Evolutionary conservation across 2,888 invertebrate genomes (phyloP).

Genomic region (Tortrix viridana): DNA sequence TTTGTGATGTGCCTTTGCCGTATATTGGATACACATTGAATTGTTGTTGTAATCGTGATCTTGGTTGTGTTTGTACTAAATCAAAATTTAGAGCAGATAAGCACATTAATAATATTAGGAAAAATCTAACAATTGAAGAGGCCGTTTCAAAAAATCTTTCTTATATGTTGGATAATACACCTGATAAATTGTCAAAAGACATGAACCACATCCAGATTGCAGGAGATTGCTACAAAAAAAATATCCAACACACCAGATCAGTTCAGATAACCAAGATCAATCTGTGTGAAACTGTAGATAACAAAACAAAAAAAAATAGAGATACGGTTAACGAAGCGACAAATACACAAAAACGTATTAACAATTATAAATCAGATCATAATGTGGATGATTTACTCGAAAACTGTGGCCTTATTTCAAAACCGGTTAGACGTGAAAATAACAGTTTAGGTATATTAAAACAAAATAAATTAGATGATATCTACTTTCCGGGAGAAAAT

Average conservation of each 20-base stretch:
- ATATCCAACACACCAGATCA: neutral
- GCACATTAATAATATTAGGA: slow-evolving; percentile 56
- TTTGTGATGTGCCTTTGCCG: slow-evolving; percentile 41
- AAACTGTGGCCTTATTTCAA: neutral
- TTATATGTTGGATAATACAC: slow-evolving; percentile 57
- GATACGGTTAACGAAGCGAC: slow-evolving; percentile 23
- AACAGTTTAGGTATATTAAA: slow-evolving; percentile 4
- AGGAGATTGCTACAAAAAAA: neutral
- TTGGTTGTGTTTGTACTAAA: slow-evolving; percentile 64
- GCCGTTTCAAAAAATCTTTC: slow-evolving; percentile 49
- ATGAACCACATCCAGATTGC: neutral
- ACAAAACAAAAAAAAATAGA: slow-evolving; percentile 48
- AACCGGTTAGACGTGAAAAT: neutral
- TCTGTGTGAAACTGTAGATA: slow-evolving; percentile 46
- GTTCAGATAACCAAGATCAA: slow-evolving; percentile 1
- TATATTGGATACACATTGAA: slow-evolving; percentile 65
- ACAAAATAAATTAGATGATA: neutral
- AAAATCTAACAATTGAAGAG: slow-evolving; percentile 48
- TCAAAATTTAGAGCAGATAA: slow-evolving; percentile 50
- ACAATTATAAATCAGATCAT: neutral
- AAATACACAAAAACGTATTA: neutral
- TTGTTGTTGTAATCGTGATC: slow-evolving; percentile 57
- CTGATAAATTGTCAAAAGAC: slow-evolving; percentile 29
- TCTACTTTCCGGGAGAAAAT: slow-evolving; percentile 36
- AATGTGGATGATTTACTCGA: neutral